phyloP scores from a whole-genome alignment of 2,888 invertebrate genomes.

The Dascillus cervinus region DNA sequence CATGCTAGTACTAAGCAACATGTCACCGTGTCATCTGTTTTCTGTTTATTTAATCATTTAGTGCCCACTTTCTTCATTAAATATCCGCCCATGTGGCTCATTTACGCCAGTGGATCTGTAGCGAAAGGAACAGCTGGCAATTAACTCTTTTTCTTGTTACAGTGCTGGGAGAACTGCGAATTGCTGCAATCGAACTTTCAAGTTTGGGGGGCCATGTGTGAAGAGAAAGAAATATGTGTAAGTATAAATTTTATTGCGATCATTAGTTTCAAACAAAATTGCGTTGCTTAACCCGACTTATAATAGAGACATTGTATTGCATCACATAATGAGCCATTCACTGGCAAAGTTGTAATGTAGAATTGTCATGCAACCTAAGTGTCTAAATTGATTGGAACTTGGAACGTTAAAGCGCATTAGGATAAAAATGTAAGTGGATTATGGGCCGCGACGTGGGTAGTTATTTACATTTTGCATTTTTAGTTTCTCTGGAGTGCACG shows the following conservation, averaged over 20 bases:
- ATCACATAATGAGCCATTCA: slow-evolving; percentile 6
- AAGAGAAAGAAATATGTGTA: slow-evolving; percentile 65
- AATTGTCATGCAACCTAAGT: slow-evolving; percentile 4
- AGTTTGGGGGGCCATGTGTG: slow-evolving; percentile 65
- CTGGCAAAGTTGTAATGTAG: slow-evolving; percentile 6
- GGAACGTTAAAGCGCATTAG: too few species aligned
- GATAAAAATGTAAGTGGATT: too few species aligned
- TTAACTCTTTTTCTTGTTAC: too few species aligned
- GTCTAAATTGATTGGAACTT: too few species aligned
- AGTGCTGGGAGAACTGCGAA: slow-evolving; percentile 74
- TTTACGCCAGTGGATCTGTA: slow-evolving; percentile 7
- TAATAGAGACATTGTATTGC: slow-evolving; percentile 9
- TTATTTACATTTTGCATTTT: background rate
- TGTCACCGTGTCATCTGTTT: slow-evolving; percentile 24
- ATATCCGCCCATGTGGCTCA: slow-evolving; percentile 10
- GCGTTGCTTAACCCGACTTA: background rate
- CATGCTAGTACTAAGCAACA: slow-evolving; percentile 20
- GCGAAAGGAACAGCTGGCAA: slow-evolving; percentile 2
- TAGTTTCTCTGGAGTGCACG: slow-evolving; percentile 2
- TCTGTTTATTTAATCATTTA: slow-evolving; percentile 29
- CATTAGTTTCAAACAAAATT: too few species aligned
- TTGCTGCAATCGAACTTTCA: slow-evolving; percentile 64
- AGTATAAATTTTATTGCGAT: too few species aligned
- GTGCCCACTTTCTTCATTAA: slow-evolving; percentile 18
- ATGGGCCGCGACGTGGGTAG: too few species aligned